Evolutionary conservation across 2,113 vertebrate species (phyloP).

Genomic region (Sigmodon hispidus): DNA sequence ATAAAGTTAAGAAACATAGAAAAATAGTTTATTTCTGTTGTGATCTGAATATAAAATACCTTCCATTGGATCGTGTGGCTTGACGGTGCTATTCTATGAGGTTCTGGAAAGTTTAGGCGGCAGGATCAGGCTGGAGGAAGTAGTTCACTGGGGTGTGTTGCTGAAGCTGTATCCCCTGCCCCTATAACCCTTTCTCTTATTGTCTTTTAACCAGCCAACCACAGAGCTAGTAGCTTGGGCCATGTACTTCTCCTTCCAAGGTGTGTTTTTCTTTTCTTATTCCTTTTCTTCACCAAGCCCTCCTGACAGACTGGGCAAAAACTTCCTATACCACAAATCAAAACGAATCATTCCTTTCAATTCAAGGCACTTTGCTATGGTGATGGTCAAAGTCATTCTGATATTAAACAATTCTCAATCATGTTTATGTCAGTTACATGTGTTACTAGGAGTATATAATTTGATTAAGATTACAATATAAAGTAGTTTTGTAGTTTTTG

Average conservation of each 20-base stretch:
- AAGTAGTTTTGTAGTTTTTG: constrained; percentile 1
- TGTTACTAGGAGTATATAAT: neutral
- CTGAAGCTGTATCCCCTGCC: neutral
- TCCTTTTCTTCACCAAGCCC: neutral
- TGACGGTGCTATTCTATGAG: neutral
- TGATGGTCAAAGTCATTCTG: neutral
- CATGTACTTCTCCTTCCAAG: neutral
- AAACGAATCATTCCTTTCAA: neutral
- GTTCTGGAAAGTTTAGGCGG: neutral
- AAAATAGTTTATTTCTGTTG: neutral
- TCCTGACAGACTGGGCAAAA: neutral
- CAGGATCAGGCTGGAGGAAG: neutral
- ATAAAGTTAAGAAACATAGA: neutral
- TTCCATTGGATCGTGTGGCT: too few relatives aligned
- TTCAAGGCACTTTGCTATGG: neutral
- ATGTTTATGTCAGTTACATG: constrained; percentile 21
- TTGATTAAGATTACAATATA: constrained; percentile 23
- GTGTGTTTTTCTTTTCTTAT: too few relatives aligned
- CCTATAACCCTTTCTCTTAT: neutral
- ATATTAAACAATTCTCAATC: neutral
- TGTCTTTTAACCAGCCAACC: too few relatives aligned
- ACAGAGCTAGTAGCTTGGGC: neutral
- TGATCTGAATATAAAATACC: neutral
- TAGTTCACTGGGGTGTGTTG: too few relatives aligned
- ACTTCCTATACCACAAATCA: neutral